A percentile compares a stretch with the other conserved stretches of the same genome.
phyloP scores from a whole-genome alignment of 2,113 vertebrate species.

The Anarrhichthys ocellatus region DNA sequence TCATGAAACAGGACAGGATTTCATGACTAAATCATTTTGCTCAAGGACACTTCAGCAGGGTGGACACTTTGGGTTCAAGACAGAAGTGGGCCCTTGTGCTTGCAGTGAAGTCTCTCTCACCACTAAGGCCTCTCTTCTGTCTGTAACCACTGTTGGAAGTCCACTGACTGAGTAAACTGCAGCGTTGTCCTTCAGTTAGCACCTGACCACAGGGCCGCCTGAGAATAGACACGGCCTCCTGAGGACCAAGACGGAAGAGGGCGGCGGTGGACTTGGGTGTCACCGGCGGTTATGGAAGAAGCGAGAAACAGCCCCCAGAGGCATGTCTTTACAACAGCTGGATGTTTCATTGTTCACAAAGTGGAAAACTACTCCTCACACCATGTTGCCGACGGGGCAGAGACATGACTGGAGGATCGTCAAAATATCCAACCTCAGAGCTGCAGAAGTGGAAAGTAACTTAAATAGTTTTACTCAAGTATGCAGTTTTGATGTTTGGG shows the following conservation, averaged over 20 bases:
- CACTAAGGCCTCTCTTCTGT: not conserved
- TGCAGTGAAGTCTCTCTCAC: not conserved
- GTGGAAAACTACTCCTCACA: not conserved
- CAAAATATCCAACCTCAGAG: not conserved
- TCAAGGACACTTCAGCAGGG: not conserved
- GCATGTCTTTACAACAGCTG: not conserved
- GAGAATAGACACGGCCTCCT: conserved; percentile 13
- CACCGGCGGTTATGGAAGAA: conserved; percentile 4
- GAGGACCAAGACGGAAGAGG: not conserved
- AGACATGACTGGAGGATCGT: not conserved
- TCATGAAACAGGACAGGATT: not conserved
- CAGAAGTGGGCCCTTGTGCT: not conserved
- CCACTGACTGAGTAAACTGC: not conserved
- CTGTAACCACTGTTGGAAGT: not conserved
- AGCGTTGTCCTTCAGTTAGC: conserved; percentile 15
- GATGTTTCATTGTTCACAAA: not conserved
- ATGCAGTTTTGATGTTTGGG: not conserved
- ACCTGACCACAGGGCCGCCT: conserved; percentile 28
- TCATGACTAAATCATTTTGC: not conserved
- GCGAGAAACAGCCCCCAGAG: not conserved
- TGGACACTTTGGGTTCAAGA: not conserved
- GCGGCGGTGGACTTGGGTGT: conserved; percentile 8
- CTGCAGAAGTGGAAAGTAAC: not conserved
- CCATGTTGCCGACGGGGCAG: not conserved
- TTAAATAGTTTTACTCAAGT: not conserved